Conservation (phyloP, 2,888 invertebrate genomes). For the Noctua comes region DNA sequence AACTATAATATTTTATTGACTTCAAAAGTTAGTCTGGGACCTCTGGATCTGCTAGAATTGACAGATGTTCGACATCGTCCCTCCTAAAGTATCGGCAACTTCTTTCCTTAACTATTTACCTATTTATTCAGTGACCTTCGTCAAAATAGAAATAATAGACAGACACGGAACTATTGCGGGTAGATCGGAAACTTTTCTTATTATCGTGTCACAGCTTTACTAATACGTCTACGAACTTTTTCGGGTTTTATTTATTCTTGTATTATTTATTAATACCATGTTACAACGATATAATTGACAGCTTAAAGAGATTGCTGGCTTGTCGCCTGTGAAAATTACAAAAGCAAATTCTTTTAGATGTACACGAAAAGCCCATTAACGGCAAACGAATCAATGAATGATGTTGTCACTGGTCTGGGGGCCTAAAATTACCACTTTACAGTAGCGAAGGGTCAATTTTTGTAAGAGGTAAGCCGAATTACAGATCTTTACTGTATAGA, state of each 20-base stretch:
- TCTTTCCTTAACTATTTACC: not conserved
- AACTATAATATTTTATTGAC: not conserved
- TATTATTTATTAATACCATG: not conserved
- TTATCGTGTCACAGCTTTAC: constrained; percentile 25
- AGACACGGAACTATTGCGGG: constrained; percentile 7
- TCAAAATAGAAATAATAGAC: constrained; percentile 28
- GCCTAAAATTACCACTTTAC: too few species aligned
- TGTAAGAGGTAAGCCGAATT: too few species aligned
- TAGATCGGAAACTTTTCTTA: constrained; percentile 31
- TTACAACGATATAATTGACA: not conserved
- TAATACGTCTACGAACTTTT: constrained; percentile 5
- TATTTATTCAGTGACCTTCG: not conserved
- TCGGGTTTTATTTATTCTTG: constrained; percentile 2
- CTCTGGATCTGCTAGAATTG: not conserved
- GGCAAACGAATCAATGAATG: not conserved
- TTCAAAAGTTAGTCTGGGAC: not conserved
- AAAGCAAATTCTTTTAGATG: constrained; percentile 16
- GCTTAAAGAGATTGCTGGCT: not conserved
- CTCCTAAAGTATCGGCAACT: not conserved
- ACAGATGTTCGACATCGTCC: not conserved
- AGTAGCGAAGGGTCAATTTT: too few species aligned
- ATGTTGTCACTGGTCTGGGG: not conserved
- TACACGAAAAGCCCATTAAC: not conserved
- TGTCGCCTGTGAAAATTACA: constrained; percentile 32
- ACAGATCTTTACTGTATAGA: too few species aligned